phyloP scores from a whole-genome alignment of 2,888 invertebrate genomes.

The Ceraclea dissimilis region DNA sequence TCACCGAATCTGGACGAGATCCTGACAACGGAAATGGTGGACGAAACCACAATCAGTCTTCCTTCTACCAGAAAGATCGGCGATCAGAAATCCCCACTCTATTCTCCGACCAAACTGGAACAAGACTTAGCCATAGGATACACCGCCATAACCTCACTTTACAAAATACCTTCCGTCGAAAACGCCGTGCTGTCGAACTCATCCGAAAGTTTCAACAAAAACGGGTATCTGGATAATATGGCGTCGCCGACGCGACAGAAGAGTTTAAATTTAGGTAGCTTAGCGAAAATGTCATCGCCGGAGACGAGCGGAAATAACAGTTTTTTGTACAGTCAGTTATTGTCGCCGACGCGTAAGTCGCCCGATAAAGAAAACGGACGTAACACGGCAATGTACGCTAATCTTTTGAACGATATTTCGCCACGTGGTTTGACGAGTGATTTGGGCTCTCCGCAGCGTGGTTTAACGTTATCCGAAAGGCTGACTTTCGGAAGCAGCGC shows the following conservation, averaged over 20 bases:
- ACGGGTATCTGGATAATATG: constrained; percentile 35
- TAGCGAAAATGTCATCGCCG: constrained; percentile 42
- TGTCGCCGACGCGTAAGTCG: constrained; percentile 29
- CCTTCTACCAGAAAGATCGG: constrained; percentile 26
- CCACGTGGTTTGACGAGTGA: not conserved
- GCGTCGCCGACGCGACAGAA: constrained; percentile 46
- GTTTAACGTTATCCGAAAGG: constrained; percentile 33
- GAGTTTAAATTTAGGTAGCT: constrained; percentile 45
- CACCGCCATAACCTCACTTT: constrained; percentile 46
- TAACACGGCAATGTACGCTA: constrained; percentile 27
- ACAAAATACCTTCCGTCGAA: constrained; percentile 35
- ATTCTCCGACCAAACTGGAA: constrained; percentile 28
- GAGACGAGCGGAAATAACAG: constrained; percentile 39
- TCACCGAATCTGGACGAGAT: constrained; percentile 61
- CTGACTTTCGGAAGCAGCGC: constrained; percentile 33
- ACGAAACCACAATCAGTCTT: constrained; percentile 40
- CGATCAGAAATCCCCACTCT: constrained; percentile 27
- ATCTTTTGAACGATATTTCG: constrained; percentile 18
- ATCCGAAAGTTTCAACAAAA: constrained; percentile 29
- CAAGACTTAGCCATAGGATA: constrained; percentile 27
- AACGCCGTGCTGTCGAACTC: constrained; percentile 28
- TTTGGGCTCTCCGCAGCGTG: constrained; percentile 15
- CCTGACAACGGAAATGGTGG: constrained; percentile 43
- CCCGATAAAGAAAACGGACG: constrained; percentile 31
- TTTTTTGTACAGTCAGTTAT: constrained; percentile 42